Conservation (phyloP, 1,140 invertebrate species). For the Eciton burchellii region DNA sequence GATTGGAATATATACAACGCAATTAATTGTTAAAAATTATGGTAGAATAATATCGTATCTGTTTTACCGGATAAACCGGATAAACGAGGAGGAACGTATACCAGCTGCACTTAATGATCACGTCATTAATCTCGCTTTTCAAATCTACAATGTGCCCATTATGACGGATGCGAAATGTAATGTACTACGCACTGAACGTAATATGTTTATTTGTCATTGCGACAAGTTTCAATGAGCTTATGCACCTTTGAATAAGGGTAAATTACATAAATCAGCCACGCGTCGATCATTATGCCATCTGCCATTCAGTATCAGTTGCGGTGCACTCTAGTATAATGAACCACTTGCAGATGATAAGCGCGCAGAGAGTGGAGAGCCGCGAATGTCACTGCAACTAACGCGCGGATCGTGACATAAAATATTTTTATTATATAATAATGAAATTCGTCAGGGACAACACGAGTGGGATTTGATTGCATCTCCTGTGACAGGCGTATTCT, state of each 20-base stretch:
- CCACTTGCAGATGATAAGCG: conserved; percentile 27
- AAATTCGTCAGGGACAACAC: conserved; percentile 22
- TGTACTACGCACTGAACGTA: neutral
- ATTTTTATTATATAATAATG: too few relatives aligned
- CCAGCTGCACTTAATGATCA: conserved; percentile 8
- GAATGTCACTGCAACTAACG: conserved; percentile 4
- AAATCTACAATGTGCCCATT: conserved; percentile 22
- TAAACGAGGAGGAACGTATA: neutral
- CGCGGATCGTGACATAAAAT: conserved; percentile 7
- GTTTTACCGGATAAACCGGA: neutral
- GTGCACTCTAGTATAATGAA: conserved; percentile 22
- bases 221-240: conserved; percentile 1
- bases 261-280: conserved; percentile 39
- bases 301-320: conserved; percentile 18
- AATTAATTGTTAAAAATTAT: conserved; percentile 12
- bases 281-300: conserved; percentile 38
- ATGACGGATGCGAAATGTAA: conserved; percentile 24
- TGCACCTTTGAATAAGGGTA: conserved; percentile 25
- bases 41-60: conserved; percentile 6
- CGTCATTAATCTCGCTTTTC: conserved; percentile 7
- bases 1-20: neutral
- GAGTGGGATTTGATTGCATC: conserved; percentile 21
- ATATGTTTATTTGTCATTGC: conserved; percentile 33
- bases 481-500: neutral
- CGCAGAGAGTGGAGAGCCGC: neutral